Base-by-base conservation (phyloP, 2,888 invertebrate genomes). In the Drosophila buzzatii region DNA sequence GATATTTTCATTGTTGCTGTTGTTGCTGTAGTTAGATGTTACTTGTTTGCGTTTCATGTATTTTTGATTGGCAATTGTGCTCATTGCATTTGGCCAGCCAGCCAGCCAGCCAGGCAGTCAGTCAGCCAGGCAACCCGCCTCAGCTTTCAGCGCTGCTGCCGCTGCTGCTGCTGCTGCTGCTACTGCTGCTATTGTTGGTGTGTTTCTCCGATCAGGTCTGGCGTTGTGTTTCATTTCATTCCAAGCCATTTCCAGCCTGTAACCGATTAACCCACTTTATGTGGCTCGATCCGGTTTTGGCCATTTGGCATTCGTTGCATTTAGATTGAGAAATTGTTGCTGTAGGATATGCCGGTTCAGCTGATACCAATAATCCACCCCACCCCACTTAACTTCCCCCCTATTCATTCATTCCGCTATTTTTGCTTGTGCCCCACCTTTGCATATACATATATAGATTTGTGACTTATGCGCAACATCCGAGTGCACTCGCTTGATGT, bases 191-290 rank as follows among this genome's bases (percentile, higher is more conserved):
- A 63, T 41, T 39, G 62, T 45, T 56, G 39, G 9, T 64, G 70
- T 60, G 64, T 60, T 51, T 65, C 52, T 41, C 47, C 27, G 76
- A 69, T 74, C 62, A 64, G 63, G 49, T 44, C 39, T 37, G 69
- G 66, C 67, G 60, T 58, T 58, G 58, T 77, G 51, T 68, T 70
- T 73, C 71, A 55, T 57, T 67, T 59, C 64, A 58, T 71, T 77
- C 61, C 64, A 63, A 73, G 70, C 68, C 78, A 74, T 73, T 83
- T 86, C 63, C 83, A 88, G 67, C 83, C 78, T 80, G 78, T 80
- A 77, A 69, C 88, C 86, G 90, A 77, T 85, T 86, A 88, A 88
- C 86, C 86, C 76, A 85, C 80, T 84, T 85, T 66, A 23, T 49
- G 52, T 35, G 55, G 33, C 31, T 3, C 66, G 62, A 76, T 63